Evolutionary conservation across 2,888 invertebrate genomes (phyloP).

Genomic region (Pammene aurita): DNA sequence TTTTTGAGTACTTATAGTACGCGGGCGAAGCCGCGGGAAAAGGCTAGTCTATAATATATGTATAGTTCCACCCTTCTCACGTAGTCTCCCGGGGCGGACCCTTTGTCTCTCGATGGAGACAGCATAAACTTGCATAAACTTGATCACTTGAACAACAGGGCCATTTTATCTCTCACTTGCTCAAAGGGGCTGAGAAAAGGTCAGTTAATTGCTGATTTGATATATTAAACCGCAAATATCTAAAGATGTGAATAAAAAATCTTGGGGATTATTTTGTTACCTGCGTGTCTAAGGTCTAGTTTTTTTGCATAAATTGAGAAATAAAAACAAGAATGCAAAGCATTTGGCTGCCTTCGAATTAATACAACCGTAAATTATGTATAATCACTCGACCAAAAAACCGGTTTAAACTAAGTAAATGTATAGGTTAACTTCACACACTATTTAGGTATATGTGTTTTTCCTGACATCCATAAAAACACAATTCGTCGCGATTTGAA

Average conservation of each 20-base stretch:
- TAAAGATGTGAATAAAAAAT: not conserved
- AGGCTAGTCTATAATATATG: not conserved
- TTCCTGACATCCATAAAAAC: not conserved
- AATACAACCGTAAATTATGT: not conserved
- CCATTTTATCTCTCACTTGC: slow-evolving; percentile 5
- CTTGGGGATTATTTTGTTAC: not conserved
- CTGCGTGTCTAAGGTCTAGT: not conserved
- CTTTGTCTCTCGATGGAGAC: slow-evolving; percentile 22
- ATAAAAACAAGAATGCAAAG: no score
- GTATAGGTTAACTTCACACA: no score
- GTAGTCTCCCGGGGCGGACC: not conserved
- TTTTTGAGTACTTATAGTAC: no score
- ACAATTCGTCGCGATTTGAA: not conserved
- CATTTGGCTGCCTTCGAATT: not conserved
- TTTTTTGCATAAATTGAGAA: not conserved
- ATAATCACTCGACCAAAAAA: no score
- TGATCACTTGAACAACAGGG: slow-evolving; percentile 4
- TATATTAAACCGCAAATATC: not conserved
- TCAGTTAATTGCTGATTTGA: slow-evolving; percentile 10
- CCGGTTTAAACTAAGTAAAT: no score
- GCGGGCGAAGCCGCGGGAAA: no score
- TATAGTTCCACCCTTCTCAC: slow-evolving; percentile 14
- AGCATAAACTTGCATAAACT: slow-evolving; percentile 7
- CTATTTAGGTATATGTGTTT: not conserved
- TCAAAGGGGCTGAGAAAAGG: not conserved